Base-by-base conservation (phyloP, 2,888 invertebrate species). In the Drosophila prolongata region DNA sequence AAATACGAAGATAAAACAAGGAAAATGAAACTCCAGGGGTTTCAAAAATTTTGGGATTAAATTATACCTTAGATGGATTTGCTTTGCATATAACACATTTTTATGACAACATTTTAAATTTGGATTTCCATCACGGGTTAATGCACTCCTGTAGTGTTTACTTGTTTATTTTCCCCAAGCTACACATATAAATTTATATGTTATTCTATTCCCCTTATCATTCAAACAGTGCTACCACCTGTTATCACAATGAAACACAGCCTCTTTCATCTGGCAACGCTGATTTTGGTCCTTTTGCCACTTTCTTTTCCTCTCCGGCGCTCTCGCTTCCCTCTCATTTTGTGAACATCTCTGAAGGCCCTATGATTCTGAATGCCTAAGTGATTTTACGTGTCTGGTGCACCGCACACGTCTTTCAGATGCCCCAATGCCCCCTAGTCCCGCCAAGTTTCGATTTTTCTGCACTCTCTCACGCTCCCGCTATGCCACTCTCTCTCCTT, bases 331-430 rank as follows among this genome's bases (percentile, higher is more conserved):
- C 54, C 75, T 70, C 82, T 79, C 83, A 11, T 35, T n/a, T 42
- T 19, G 19, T 4, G 11, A 14, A 75, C 56, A 75, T 78, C 80
- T 79, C 85, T 14, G 81, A 75, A 65, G 62, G 43, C 37, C 34
- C 59, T 46, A 35, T 71, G 65, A 42, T 65, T 50, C 66, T 42
- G 69, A 73, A 67, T 47, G 76, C 76, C 84, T 89, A 89, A 89
- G 89, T 89, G 89, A 85, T 90, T 90, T 89, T 90, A 90, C 90
- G 90, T 89, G 89, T 89, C 83, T 78, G 89, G 84, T 87, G 90
- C 87, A 89, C 90, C 90, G 68, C 90, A 90, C 87, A 89, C 89
- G 77, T 75, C 74, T 73, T 47, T 50, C 44, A 43, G 42, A 52
- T 19, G 44, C 11, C 50, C 46, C 49, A 34, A 13, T 6, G 13